These are phyloP conservation scores for Ptiloglossa arizonensis DNA, from an alignment of 1,140 invertebrate genomes.

Conservation along the genomic window DNA sequence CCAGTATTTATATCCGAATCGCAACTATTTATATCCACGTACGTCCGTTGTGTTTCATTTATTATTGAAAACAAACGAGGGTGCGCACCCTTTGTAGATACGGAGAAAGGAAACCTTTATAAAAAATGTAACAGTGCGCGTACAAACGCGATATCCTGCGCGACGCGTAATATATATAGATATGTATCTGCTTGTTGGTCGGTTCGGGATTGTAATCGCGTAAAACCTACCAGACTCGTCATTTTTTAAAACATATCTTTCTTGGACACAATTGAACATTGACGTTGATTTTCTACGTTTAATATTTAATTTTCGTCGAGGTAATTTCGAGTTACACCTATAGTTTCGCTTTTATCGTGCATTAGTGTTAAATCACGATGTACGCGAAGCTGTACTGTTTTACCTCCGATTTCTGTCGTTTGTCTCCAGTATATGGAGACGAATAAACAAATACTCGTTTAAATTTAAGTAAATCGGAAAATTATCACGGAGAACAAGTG, in stretches of 20 bases:
- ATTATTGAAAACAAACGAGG: neutral
- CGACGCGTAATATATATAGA: neutral
- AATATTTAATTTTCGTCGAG: no score
- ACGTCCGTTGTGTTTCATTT: conserved; percentile 8
- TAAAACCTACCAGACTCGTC: no score
- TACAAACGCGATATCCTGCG: neutral
- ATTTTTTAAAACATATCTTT: neutral
- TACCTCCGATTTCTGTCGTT: no score
- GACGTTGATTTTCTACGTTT: no score
- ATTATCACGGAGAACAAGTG: no score
- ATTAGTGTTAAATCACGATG: no score
- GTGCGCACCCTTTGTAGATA: neutral
- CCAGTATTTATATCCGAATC: conserved; percentile 10
- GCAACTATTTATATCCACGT: neutral
- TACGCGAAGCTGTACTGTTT: no score
- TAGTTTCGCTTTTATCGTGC: no score
- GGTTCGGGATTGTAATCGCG: neutral
- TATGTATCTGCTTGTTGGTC: neutral
- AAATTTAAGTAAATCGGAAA: no score
- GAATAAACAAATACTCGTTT: no score
- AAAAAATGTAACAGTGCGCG: neutral
- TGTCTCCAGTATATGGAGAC: no score
- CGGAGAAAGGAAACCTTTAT: neutral
- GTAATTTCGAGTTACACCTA: no score
- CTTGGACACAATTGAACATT: neutral